phyloP scores from a whole-genome alignment of 1,140 invertebrate species.

The Ceratina calcarata region DNA sequence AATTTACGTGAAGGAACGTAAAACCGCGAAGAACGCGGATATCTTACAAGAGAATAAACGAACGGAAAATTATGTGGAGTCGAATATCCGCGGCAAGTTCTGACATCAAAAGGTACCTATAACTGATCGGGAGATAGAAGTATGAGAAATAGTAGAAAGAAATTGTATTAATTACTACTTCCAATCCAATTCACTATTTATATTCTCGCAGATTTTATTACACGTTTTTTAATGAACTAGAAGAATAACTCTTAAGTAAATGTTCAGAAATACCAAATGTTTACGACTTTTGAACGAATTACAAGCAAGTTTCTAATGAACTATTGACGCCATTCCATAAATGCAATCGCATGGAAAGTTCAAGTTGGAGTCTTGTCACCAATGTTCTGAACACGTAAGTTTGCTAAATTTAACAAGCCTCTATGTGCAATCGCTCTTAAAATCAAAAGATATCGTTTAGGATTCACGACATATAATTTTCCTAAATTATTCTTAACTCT shows the following conservation, averaged over 20 bases:
- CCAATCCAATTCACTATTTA: not conserved
- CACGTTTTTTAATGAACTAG: not conserved
- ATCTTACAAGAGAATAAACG: constrained; percentile 28
- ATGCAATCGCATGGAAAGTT: not conserved
- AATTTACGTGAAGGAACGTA: constrained; percentile 54
- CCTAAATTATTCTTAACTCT: not conserved
- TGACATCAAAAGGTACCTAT: not conserved
- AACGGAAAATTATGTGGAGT: constrained; percentile 13
- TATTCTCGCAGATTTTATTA: not conserved
- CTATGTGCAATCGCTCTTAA: not conserved
- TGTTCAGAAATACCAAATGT: no score
- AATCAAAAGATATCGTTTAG: not conserved
- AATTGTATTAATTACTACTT: no score
- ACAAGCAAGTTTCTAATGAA: not conserved
- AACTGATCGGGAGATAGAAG: no score
- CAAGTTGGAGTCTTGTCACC: not conserved
- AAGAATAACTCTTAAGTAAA: no score
- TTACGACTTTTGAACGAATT: not conserved
- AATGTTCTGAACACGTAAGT: constrained; percentile 10
- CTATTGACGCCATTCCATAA: not conserved
- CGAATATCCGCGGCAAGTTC: not conserved
- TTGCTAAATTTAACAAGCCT: no score
- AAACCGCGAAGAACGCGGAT: constrained; percentile 35
- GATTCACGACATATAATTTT: not conserved
- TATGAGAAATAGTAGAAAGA: no score